Conservation (phyloP, 2,113 vertebrate genomes). For the Micronycteris hirsuta region DNA sequence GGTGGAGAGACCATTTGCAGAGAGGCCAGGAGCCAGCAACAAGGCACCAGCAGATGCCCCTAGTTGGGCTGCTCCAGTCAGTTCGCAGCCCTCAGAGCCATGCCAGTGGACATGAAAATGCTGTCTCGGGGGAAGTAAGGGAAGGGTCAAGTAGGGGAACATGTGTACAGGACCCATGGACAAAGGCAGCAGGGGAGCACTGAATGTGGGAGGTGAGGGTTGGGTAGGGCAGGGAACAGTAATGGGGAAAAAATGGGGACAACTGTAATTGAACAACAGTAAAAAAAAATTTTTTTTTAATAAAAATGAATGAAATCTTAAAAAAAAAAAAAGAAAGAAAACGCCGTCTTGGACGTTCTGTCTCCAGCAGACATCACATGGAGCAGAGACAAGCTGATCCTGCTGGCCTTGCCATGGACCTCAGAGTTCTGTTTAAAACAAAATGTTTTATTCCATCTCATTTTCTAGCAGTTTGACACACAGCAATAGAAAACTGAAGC, state of each 20-base stretch:
- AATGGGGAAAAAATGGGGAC: too few species aligned
- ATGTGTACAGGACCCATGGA: too few species aligned
- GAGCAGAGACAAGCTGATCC: not conserved
- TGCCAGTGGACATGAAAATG: accelerated
- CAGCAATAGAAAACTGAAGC: not conserved
- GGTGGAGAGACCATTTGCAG: not conserved
- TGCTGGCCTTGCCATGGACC: not conserved
- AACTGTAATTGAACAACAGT: too few species aligned
- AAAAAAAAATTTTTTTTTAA: too few species aligned
- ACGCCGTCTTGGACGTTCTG: accelerated
- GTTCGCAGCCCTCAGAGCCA: not conserved
- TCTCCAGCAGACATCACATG: not conserved
- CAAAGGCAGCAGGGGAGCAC: too few species aligned
- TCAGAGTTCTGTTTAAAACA: not conserved
- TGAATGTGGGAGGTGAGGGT: too few species aligned
- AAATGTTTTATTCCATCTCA: not conserved
- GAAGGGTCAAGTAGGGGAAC: too few species aligned
- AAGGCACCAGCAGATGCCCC: accelerated
- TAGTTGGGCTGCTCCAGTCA: not conserved
- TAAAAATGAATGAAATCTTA: too few species aligned
- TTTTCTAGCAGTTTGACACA: not conserved
- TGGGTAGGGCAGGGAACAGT: too few species aligned
- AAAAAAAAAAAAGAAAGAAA: not conserved
- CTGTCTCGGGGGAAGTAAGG: too few species aligned
- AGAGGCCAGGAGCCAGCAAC: not conserved